Conservation (phyloP, 2,888 invertebrate genomes). For the Cistogaster globosa region DNA sequence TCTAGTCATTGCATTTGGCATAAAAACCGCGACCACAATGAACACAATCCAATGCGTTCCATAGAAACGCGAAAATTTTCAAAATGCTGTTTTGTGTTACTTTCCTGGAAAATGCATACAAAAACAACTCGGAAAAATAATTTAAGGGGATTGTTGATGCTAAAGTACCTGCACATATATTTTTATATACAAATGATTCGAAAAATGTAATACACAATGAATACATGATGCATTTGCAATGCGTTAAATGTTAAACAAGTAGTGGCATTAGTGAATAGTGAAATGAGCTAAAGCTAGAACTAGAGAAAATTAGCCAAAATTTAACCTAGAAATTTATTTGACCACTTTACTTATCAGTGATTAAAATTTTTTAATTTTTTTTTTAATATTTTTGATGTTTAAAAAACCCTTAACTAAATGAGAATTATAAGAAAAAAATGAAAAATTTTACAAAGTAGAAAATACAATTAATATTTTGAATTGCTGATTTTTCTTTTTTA, state of each 20-base stretch:
- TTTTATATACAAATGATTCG: constrained; percentile 39
- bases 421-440: no score
- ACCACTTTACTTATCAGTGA: no score
- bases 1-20: constrained; percentile 54
- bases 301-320: no score
- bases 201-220: constrained; percentile 44
- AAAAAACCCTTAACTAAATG: no score
- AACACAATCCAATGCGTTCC: constrained; percentile 72
- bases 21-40: constrained; percentile 72
- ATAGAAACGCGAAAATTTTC: constrained; percentile 67
- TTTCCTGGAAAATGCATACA: constrained; percentile 5
- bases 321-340: no score
- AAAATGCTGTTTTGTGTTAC: constrained; percentile 50
- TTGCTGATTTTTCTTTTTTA: no score
- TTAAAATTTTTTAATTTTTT: no score
- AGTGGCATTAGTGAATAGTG: not conserved
- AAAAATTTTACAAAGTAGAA: no score
- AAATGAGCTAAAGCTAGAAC: constrained; percentile 3
- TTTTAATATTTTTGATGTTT: no score
- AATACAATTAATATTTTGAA: no score
- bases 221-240: constrained; percentile 45
- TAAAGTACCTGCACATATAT: constrained; percentile 3
- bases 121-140: not conserved
- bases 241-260: constrained; percentile 28
- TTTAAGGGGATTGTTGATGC: constrained; percentile 17